Conservation (phyloP, 2,797 vertebrate genomes). For the Coluber constrictor region DNA sequence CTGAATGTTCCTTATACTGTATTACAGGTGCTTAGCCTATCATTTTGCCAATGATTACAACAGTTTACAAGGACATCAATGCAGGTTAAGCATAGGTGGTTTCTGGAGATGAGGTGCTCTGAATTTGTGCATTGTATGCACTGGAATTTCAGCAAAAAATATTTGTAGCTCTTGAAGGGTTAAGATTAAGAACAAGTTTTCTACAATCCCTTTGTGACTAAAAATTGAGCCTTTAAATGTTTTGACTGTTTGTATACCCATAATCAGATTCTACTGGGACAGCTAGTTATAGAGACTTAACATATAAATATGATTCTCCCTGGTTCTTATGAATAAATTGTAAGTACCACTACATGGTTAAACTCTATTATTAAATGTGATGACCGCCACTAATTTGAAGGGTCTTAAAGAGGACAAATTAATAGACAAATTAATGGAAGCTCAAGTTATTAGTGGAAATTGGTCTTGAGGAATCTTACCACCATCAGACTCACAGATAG, state of each 20-base stretch:
- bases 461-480: background rate
- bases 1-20: background rate
- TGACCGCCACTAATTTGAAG: background rate
- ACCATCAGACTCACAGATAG: background rate
- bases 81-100: background rate
- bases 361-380: background rate
- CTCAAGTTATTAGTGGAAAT: background rate
- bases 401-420: background rate
- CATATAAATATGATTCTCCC: background rate
- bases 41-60: background rate
- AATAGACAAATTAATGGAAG: background rate
- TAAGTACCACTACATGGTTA: background rate
- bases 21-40: background rate
- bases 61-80: background rate
- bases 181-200: background rate
- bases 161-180: background rate
- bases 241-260: too few species aligned
- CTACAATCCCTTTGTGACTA: background rate
- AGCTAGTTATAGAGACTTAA: background rate
- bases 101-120: background rate
- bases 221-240: background rate
- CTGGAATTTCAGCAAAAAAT: background rate
- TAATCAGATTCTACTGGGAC: background rate
- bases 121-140: background rate
- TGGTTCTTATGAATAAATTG: background rate